Evolutionary conservation across 2,888 invertebrate genomes (phyloP).

Genomic region (Neria commutata): DNA sequence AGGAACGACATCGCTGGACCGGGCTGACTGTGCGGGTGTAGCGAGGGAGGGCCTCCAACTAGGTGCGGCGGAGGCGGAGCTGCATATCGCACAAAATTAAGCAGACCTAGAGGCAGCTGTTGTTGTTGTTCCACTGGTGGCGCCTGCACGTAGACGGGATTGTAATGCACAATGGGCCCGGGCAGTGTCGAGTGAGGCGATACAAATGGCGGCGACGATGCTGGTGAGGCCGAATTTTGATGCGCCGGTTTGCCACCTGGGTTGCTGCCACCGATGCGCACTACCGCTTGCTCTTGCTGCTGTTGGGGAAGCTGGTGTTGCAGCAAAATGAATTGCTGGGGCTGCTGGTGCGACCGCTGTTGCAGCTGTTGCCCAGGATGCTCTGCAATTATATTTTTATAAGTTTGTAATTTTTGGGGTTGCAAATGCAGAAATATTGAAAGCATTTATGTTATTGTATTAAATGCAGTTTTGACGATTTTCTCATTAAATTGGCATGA

Average conservation of each 20-base stretch:
- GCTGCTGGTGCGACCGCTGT: slow-evolving; percentile 30
- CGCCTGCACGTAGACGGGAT: slow-evolving; percentile 47
- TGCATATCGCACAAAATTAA: slow-evolving; percentile 38
- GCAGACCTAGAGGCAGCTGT: slow-evolving; percentile 43
- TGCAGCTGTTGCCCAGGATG: slow-evolving; percentile 39
- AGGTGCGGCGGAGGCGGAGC: slow-evolving; percentile 20
- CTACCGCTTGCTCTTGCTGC: slow-evolving; percentile 15
- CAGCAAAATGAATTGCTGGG: slow-evolving; percentile 28
- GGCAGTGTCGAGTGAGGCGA: slow-evolving; percentile 4
- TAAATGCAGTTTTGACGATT: no score
- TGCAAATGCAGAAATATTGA: slow-evolving; percentile 1
- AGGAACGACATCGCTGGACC: no score
- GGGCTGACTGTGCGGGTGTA: no score
- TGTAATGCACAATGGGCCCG: slow-evolving; percentile 47
- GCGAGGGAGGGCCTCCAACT: no score
- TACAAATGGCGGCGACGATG: not conserved
- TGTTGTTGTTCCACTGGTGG: slow-evolving; percentile 37
- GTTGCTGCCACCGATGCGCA: slow-evolving; percentile 28
- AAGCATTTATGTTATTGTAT: no score
- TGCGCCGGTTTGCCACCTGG: not conserved
- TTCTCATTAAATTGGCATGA: no score
- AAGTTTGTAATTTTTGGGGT: slow-evolving; percentile 10
- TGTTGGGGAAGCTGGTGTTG: slow-evolving; percentile 15
- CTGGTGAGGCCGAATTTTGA: not conserved
- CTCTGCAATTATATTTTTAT: slow-evolving; percentile 38